phyloP scores from a whole-genome alignment of 2,888 invertebrate genomes.

The Brenthis daphne region DNA sequence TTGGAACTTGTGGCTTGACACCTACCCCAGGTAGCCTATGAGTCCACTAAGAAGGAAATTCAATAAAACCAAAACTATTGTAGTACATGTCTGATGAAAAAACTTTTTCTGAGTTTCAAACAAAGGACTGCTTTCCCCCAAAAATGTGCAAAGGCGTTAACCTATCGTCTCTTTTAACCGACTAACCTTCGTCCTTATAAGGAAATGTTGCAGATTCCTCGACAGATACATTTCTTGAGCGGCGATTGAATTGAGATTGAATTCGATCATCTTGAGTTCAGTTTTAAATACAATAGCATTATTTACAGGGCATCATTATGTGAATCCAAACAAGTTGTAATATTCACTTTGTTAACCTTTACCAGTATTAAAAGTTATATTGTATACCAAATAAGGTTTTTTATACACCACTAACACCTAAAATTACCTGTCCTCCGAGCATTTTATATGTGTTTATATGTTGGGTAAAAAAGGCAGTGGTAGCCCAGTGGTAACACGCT shows the following conservation, averaged over 20 bases:
- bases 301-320: conserved; percentile 38
- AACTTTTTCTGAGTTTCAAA: neutral
- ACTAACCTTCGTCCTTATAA: conserved; percentile 52
- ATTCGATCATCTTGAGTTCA: conserved; percentile 42
- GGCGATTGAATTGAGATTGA: conserved; percentile 37
- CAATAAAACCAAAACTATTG: too few relatives aligned
- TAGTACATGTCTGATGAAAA: too few relatives aligned
- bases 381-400: too few relatives aligned
- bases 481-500: too few relatives aligned
- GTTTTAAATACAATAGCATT: conserved; percentile 57
- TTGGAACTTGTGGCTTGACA: too few relatives aligned
- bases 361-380: neutral
- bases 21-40: too few relatives aligned
- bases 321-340: conserved; percentile 14
- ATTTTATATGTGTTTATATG: too few relatives aligned
- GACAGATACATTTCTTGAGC: conserved; percentile 40
- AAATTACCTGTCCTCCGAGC: too few relatives aligned
- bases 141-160: conserved; percentile 47
- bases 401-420: too few relatives aligned
- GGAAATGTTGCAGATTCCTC: conserved; percentile 52
- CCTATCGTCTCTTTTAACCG: conserved; percentile 47
- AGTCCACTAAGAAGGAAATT: too few relatives aligned
- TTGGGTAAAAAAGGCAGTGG: too few relatives aligned
- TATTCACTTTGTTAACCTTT: conserved; percentile 1
- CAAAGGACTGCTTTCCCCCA: conserved; percentile 6